Evolutionary conservation across 2,797 vertebrate species (phyloP), one percentile per base, ranked within the genome.

Genomic region (Chelidonichthys spinosus): DNA sequence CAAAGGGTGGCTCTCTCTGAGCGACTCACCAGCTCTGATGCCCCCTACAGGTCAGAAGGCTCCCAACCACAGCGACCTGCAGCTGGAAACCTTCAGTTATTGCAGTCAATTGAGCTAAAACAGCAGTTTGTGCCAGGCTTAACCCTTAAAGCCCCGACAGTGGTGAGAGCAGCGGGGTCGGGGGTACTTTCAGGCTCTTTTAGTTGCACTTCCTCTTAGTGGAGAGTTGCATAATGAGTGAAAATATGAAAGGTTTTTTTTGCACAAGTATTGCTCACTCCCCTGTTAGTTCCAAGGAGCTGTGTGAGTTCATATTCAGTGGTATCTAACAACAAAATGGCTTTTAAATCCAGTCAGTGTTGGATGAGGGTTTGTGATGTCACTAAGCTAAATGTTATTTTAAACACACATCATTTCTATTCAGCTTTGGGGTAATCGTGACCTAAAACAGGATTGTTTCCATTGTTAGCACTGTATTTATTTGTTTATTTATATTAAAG

Each of bases 11-110:
- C 44, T 77, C 35, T 62, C 55, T 58, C 7, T 58, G 50, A 54
- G 62, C 67, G 33, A 58, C 80, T 79, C 56, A 32, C 72, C 73
- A 68, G 78, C 88, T 91, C 89, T 89, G 79, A 82, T 18, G 84
- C 90, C 91, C 91, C 88, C 92, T 89, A 89, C 85, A 92, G 90
- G 90, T 17, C 82, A 65, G 52, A 79, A 15, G 36, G 4, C 46
- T 75, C 53, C 58, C 18, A 43, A 62, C 73, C 71, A 46, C 66
- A 15, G n/a, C 67, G 71, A 63, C 69, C 72, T 69, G 62, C 74
- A 64, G 70, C 72, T 70, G 68, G 54, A 85, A 72, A 49, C 74
- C 81, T 69, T 42, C 50, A 35, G 37, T 86, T 74, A 66, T 69
- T 42, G 62, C 63, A 61, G 54, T 60, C 74, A 40, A 33, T 43